phyloP scores from a whole-genome alignment of 2,797 vertebrate species.

The Oceanodroma leucorhoa region DNA sequence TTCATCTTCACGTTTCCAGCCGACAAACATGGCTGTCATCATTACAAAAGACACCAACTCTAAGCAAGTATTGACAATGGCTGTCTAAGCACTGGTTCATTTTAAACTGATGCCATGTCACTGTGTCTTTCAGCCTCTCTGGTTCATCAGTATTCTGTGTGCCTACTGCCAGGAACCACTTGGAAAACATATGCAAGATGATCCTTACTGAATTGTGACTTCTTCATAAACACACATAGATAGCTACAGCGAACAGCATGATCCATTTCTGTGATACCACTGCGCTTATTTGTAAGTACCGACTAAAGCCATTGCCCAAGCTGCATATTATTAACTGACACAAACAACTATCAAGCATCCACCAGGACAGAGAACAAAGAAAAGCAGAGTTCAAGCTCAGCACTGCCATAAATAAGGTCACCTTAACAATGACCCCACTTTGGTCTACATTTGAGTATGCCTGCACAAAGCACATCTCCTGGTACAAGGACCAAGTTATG shows the following conservation, averaged over 20 bases:
- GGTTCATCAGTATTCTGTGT: not conserved
- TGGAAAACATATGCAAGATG: not conserved
- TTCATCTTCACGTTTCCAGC: not conserved
- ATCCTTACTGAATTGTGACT: not conserved
- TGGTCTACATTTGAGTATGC: not conserved
- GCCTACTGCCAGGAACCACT: not conserved
- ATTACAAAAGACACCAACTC: not conserved
- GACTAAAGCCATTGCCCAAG: not conserved
- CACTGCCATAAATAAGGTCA: not conserved
- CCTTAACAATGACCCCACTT: not conserved
- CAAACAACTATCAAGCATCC: not conserved
- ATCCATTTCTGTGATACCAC: not conserved
- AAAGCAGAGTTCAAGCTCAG: not conserved
- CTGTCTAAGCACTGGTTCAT: not conserved
- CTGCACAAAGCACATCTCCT: not conserved
- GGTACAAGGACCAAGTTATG: not conserved
- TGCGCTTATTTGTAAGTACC: not conserved
- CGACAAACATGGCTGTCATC: not conserved
- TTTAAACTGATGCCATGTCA: not conserved
- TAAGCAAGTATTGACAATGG: slow-evolving; percentile 21
- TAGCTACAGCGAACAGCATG: not conserved
- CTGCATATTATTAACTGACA: not conserved
- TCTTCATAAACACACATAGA: not conserved
- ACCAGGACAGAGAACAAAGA: not conserved
- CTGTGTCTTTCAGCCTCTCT: not conserved